Base-by-base conservation (phyloP, 2,797 vertebrate species). In the Pseudocheirus occidentalis region DNA sequence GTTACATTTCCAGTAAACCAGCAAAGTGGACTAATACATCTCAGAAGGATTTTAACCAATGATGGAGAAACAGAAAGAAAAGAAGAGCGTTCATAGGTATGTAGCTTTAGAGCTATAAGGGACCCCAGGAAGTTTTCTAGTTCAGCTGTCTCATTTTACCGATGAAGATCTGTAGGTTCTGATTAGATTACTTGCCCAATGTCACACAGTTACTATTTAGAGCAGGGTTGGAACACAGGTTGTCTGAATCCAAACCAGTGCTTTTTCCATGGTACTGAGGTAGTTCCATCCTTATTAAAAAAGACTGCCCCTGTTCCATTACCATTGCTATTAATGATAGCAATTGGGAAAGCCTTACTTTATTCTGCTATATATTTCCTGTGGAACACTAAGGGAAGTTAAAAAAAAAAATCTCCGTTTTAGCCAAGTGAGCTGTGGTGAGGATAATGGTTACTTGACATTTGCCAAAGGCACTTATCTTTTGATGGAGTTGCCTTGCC, bases 301-400 rank as follows among this genome's bases (percentile, higher is more conserved):
- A 16, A 59, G 66, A 55, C 40, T 46, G 66, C 91, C 87, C 29
- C 27, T 34, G 87, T 93, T 94, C 87, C 29, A 52, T 96, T 34
- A 87, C 40, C 50, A 21, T 73, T 73, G n/a, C 34, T 66, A 5
- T 50, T 87, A 87, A 87, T 87, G 21, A 90, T 93, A 56, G 73
- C 73, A 59, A 93, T 34, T 89, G 40, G 58, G 53, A 31, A 93
- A 95, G 92, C 34, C 92, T 18, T 93, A 58, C 14, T 96, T 95
- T 59, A 40, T 81, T 94, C 93, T 92, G 57, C 24, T 92, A 50
- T 0, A 1, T 59, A 95, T 40, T 94, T 94, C n/a, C 94, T 95
- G 4, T 92, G 55, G 90, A 50, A 27, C 31, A 10, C 59, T 28
- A 21, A 94, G 55, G 92, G 53, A 66, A 89, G 21, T 87, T 89